Evolutionary conservation across 2,113 vertebrate genomes (phyloP).

Genomic region (Esox niger): DNA sequence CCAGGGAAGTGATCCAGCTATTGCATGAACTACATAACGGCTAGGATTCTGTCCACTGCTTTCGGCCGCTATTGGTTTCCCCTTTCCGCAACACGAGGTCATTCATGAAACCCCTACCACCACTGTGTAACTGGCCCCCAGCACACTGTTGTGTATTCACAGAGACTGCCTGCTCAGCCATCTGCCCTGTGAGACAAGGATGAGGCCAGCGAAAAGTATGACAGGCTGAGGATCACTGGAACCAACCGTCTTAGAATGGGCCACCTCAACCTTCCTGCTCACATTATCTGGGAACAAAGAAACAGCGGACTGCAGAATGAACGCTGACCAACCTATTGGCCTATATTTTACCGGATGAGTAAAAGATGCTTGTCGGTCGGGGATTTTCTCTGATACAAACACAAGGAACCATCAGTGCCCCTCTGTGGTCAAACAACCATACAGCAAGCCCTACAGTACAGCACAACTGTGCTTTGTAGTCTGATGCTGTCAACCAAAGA

Average conservation of each 20-base stretch:
- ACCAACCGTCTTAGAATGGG: no score
- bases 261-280: no score
- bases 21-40: no score
- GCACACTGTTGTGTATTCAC: neutral
- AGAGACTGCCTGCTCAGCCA: conserved; percentile 1
- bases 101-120: neutral
- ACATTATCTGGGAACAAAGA: neutral
- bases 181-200: neutral
- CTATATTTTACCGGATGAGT: neutral
- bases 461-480: neutral
- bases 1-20: no score
- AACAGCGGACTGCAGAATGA: neutral
- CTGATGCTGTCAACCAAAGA: neutral
- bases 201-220: no score
- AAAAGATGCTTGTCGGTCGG: neutral
- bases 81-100: neutral
- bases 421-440: conserved; percentile 43
- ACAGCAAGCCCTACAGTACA: neutral
- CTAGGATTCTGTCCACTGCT: no score
- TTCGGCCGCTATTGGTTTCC: neutral
- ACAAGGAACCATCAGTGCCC: conserved; percentile 11
- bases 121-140: neutral
- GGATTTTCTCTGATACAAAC: neutral
- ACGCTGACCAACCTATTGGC: neutral
- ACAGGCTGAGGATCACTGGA: neutral